Evolutionary conservation across 2,113 vertebrate species (phyloP), one percentile per base, ranked within the genome.

Genomic region (Oncorhynchus masou): DNA sequence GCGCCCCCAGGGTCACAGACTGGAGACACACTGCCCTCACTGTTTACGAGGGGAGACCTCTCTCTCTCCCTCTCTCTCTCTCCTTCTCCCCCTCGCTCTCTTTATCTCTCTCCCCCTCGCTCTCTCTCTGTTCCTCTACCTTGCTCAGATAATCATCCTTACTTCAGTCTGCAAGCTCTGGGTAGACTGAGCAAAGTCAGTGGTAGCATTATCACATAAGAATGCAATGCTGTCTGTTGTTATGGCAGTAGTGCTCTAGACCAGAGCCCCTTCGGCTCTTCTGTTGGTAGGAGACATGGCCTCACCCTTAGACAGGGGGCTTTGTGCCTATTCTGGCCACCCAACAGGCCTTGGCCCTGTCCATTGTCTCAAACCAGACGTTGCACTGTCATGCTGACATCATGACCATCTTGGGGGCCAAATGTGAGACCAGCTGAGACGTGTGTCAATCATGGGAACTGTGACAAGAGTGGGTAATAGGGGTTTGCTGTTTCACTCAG

Each of bases 391-490:
- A 83, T 31, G 67, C 76, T 76, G 62, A 81, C 87, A 85, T 89
- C 88, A 89, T 68, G 1, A 31, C 67, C 20, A 19, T 69, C 76
- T 64, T 1, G 2, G 75, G 15, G 31, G 83, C 84, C 76, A 79
- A 62, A 62, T 22, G 59, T 24, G 59, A 62, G 59, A 62, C 59
- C n/a, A 84, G 74, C 84, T 62, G 86, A 90, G 89, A 90, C 86
- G 70, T 87, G 83, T 77, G 87, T 91, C 90, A 88, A 79, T 76
- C 83, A 83, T 31, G 82, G 81, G 84, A 85, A 45, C 88, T 15
- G 76, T 86, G 87, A 90, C 88, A 90, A 75, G 39, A 45, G 9
- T 11, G 39, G 39, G 39, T 39, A 39, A 39, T 16, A 15, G 49
- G 49, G 15, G 51, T 19, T 19, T 76, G 76, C 83, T 62, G 19